phyloP scores from a whole-genome alignment of 53 echinoderm and acorn worm species.

The Holothuria leucospilota region DNA sequence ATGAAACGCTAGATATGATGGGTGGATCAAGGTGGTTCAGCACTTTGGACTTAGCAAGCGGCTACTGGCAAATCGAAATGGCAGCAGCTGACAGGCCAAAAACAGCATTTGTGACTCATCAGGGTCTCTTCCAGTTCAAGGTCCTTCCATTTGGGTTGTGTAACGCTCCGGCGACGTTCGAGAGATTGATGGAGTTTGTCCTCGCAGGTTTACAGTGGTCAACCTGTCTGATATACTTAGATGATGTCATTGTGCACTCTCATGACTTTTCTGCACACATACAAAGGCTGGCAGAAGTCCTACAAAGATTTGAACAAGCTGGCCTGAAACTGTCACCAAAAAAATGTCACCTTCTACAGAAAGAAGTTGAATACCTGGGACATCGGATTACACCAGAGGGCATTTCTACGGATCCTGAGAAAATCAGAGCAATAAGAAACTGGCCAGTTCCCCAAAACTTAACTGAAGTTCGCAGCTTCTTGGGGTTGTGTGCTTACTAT shows the following conservation, averaged over 20 bases:
- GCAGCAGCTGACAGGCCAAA: background rate
- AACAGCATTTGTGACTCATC: background rate
- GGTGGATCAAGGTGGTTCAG: background rate
- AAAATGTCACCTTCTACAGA: background rate
- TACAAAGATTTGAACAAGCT: background rate
- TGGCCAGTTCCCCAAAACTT: constrained; percentile 22
- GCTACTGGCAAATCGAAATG: constrained; percentile 15
- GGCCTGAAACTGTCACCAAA: background rate
- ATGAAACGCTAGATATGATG: background rate
- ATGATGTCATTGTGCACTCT: background rate
- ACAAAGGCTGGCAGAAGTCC: background rate
- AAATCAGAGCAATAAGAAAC: constrained; percentile 21
- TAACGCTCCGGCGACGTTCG: too few relatives aligned
- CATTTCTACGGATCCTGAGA: constrained; percentile 22
- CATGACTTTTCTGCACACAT: background rate
- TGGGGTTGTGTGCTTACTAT: constrained; percentile 40
- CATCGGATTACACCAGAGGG: background rate
- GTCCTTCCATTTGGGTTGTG: too few relatives aligned
- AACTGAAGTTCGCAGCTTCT: constrained; percentile 22
- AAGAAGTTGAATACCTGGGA: background rate
- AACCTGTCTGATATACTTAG: background rate
- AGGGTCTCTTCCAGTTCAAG: too few relatives aligned
- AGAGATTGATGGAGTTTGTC: background rate
- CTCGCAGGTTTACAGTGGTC: background rate
- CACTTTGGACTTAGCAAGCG: constrained; percentile 24